Conservation (phyloP, 2,113 vertebrate genomes). For the Anguilla japonica region DNA sequence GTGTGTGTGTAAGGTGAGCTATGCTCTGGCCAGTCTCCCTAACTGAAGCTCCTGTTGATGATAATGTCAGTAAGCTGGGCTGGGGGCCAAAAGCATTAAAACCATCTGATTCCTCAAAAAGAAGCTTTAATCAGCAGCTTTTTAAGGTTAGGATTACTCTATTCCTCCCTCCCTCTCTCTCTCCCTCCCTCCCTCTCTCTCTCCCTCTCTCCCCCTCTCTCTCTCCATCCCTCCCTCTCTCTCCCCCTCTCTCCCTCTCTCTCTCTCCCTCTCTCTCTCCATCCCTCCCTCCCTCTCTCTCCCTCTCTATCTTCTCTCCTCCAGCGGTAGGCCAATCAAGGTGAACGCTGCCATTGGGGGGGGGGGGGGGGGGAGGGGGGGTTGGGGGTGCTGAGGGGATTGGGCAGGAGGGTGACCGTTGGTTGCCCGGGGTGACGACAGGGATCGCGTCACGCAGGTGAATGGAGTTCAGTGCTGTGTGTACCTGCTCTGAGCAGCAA, state of each 20-base stretch:
- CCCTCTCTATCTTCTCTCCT: background rate
- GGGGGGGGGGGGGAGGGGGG: too few relatives aligned
- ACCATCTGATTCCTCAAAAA: conserved; percentile 98
- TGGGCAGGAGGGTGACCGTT: background rate
- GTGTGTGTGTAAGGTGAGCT: conserved; percentile 40
- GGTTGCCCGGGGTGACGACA: background rate
- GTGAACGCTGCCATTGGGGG: background rate
- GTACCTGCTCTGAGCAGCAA: background rate
- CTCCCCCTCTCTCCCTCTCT: too few relatives aligned
- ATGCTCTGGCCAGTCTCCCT: conserved; percentile 55
- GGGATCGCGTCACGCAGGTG: background rate
- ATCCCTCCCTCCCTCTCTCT: too few relatives aligned
- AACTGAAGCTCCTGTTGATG: conserved; percentile 82
- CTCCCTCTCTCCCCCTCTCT: background rate
- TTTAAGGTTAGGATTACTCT: conserved; percentile 97
- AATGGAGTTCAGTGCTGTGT: background rate
- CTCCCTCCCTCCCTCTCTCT: background rate
- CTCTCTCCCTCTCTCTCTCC: too few relatives aligned
- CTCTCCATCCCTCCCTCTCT: background rate
- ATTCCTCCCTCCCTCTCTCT: background rate
- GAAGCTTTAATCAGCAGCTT: conserved; percentile 99
- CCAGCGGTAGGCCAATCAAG: background rate
- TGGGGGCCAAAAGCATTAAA: conserved; percentile 92
- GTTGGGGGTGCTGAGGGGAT: background rate
- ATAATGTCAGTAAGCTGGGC: conserved; percentile 89